These are phyloP conservation scores for Columba livia DNA, from an alignment of 2,113 vertebrate genomes.

Conservation along the genomic window DNA sequence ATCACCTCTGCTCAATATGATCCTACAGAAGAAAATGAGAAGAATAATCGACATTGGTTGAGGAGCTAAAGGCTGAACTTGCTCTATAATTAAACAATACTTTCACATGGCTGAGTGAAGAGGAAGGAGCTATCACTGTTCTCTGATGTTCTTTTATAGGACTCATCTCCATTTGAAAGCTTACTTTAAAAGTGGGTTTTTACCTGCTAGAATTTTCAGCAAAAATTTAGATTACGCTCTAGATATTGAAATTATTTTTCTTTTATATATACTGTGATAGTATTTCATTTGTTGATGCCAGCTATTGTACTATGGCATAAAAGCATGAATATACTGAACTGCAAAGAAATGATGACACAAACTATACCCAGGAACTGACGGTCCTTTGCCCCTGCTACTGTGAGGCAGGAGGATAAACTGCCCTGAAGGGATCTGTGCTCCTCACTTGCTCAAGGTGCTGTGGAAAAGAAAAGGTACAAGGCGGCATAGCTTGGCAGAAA, in stretches of 20 bases:
- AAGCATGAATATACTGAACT: background rate
- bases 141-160: constrained; percentile 45
- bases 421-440: fast-evolving
- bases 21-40: constrained; percentile 35
- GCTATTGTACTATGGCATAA: background rate
- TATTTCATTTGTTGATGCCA: background rate
- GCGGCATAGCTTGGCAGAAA: background rate
- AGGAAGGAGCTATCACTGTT: background rate
- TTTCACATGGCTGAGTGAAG: constrained; percentile 9
- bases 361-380: background rate
- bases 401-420: background rate
- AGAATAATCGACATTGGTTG: constrained; percentile 45
- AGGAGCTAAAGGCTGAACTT: constrained; percentile 47
- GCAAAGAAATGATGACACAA: background rate
- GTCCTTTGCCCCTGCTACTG: background rate
- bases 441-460: fast-evolving
- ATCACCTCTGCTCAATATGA: background rate
- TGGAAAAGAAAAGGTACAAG: background rate
- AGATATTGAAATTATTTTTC: background rate
- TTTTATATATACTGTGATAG: background rate
- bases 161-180: constrained; percentile 56
- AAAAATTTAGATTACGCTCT: constrained; percentile 32
- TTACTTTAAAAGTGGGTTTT: background rate
- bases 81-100: constrained; percentile 63
- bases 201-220: background rate